Percentiles rank a stretch among this genome's conserved stretches.
These are phyloP conservation scores for Nothoprocta pentlandii DNA, from an alignment of 2,113 vertebrate genomes.

Conservation along the genomic window DNA sequence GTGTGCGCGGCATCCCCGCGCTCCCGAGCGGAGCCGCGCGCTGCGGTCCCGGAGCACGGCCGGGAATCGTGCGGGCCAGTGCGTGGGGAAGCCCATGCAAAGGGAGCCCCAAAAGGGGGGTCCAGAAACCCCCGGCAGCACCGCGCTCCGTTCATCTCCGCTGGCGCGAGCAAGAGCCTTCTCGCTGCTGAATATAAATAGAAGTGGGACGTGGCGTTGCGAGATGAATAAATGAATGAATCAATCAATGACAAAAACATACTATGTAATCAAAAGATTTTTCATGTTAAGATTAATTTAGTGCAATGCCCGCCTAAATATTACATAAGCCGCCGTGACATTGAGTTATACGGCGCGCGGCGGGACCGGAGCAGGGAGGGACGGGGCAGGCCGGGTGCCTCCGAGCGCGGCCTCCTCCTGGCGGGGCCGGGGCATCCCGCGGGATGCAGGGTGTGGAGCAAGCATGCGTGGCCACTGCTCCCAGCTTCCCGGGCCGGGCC, in stretches of 20 bases:
- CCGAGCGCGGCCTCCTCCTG: too few relatives aligned
- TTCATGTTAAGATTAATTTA: conserved; percentile 84
- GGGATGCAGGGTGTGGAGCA: too few relatives aligned
- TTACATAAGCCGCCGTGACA: conserved; percentile 81
- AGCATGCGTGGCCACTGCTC: too few relatives aligned
- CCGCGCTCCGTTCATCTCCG: conserved; percentile 63
- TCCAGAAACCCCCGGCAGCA: conserved; percentile 37
- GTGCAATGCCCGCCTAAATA: conserved; percentile 82
- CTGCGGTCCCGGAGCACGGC: too few relatives aligned
- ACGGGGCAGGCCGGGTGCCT: too few relatives aligned
- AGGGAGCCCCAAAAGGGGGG: background rate
- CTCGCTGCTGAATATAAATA: conserved; percentile 78
- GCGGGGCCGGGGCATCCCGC: too few relatives aligned
- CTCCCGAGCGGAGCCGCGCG: too few relatives aligned
- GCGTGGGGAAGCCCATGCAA: background rate
- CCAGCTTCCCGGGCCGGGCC: too few relatives aligned
- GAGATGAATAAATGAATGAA: conserved; percentile 82
- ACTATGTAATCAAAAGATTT: conserved; percentile 83
- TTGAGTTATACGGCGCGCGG: conserved; percentile 71
- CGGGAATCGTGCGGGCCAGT: too few relatives aligned
- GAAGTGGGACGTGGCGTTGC: conserved; percentile 71
- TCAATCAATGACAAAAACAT: conserved; percentile 81
- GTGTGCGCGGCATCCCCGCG: too few relatives aligned
- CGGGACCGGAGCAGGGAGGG: too few relatives aligned
- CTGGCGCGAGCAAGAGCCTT: conserved; percentile 69